Base-by-base conservation (phyloP, 2,888 invertebrate genomes). In the Crioceris asparagi region DNA sequence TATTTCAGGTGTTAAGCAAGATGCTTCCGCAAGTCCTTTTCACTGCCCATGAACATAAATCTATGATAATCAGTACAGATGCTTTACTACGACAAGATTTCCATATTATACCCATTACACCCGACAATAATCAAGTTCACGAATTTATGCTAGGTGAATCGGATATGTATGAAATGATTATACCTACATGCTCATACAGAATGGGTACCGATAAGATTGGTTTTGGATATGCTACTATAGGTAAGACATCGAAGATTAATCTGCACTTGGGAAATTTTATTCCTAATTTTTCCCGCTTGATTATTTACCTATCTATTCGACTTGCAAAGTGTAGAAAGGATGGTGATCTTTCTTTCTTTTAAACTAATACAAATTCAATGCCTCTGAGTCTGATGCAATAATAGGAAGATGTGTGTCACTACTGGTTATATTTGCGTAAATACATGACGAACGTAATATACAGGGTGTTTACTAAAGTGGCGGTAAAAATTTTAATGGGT, bases 161-260 rank as follows among this genome's bases (percentile, higher is more conserved):
- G 25, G 66, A 68, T 47, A 61, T 68, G 53, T 67, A 68, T 51
- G 94, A 96, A 69, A 74, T 96, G 32, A 77, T 83, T 62, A 83
- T 92, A 47, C 96, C 96, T 2, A 93, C 96, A 0, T 91, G 90
- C 58, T 93, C 92, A 1, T 97, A 97, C 61, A 75, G 97, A 52
- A 97, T 97, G 96, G 96, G 96, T 1, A 86, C 83, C 14, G 60
- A 64, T 3, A 69, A 80, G 47, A 86, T 92, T 63, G 96, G 93
- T 2, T 91, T 82, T 62, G 92, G 91, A 21, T 79, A 79, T 45
- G 84, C 83, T 6, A 67, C 86, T 36, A 64, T 91, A 49, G 82
- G 91, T 84, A 67, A 65, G 53, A 53, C 11, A 21, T 4, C 10
- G 10, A 21, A 21, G 7, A 21, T 7, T 21, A 7, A 7, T 7